phyloP scores from a whole-genome alignment of 2,797 vertebrate species.

The Centroberyx gerrardi region DNA sequence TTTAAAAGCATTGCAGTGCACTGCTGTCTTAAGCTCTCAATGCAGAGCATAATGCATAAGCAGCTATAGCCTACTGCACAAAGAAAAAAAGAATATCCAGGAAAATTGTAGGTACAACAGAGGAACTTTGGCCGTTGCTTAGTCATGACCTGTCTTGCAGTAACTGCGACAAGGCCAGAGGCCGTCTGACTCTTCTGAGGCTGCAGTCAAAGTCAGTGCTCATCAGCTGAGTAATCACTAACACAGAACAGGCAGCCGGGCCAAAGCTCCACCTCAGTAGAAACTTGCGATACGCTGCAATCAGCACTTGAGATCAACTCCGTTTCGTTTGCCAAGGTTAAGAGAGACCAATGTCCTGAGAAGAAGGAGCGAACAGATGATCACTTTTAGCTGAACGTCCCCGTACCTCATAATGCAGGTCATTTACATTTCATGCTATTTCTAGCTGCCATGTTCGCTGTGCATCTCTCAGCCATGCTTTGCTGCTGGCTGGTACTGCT shows the following conservation, averaged over 20 bases:
- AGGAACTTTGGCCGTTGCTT: not conserved
- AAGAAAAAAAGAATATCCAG: too few relatives aligned
- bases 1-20: too few relatives aligned
- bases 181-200: slow-evolving; percentile 6
- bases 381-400: not conserved
- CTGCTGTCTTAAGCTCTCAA: too few relatives aligned
- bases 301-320: slow-evolving; percentile 17
- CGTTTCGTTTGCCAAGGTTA: slow-evolving; percentile 7
- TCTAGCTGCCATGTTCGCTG: not conserved
- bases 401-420: not conserved
- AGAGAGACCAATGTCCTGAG: not conserved
- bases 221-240: slow-evolving; percentile 13
- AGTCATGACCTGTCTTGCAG: slow-evolving; percentile 4
- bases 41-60: too few relatives aligned
- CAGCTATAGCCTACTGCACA: too few relatives aligned
- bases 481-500: too few relatives aligned
- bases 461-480: not conserved
- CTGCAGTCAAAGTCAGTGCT: slow-evolving; percentile 8
- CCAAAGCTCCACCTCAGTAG: slow-evolving; percentile 6
- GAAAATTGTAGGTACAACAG: not conserved
- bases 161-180: slow-evolving; percentile 12
- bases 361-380: slow-evolving; percentile 17
- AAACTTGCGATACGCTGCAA: slow-evolving; percentile 16
- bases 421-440: not conserved
- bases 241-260: not conserved